Evolutionary conservation across 2,113 vertebrate genomes (phyloP), one percentile per base, ranked within the genome.

Genomic region (Peromyscus polionotus): DNA sequence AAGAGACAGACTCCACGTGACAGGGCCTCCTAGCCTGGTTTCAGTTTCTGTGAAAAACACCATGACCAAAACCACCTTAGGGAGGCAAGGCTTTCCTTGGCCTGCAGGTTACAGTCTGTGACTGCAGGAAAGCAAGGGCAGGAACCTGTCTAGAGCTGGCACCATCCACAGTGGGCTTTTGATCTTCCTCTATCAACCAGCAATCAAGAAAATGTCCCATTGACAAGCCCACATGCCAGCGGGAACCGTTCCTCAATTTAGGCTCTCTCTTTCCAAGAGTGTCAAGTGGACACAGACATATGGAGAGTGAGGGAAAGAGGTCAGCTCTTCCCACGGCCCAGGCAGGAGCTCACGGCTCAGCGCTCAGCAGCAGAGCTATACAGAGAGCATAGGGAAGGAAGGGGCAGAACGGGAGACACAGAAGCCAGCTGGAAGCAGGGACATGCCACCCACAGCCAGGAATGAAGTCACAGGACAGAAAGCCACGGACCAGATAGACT

Each of bases 391-490:
- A 1, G 67, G n/a, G 20, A 65, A 48, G 57, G 68, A 48, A 22
- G 67, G 39, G 39, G 24, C 0, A 8, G 13, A 28, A 33, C 3
- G 48, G 72, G 65, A 77, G 83, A 59, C 19, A 12, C 12, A 39
- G 16, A n/a, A 68, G 57, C 28, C 6, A 7, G 48, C 70, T 33
- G 0, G 63, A 28, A 12, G 9, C 1, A 16, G 19, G 28, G 59
- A 54, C 28, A 17, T 68, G 36, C 10, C 26, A 19, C 1, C 36
- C 45, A 22, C 17, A 83, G 81, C 8, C 14, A 59, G 24, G 88
- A 19, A 0, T 9, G 19, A 20, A 59, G 59, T 0, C 1, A 79
- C 48, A 59, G 2, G 31, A 33, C 28, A 48, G n/a, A n/a, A n/a
- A 63, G n/a, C 2, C 45, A 33, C 20, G 13, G 84, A 39, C 31